Evolutionary conservation across 2,888 invertebrate genomes (phyloP).

Genomic region (Tenthredo livida): DNA sequence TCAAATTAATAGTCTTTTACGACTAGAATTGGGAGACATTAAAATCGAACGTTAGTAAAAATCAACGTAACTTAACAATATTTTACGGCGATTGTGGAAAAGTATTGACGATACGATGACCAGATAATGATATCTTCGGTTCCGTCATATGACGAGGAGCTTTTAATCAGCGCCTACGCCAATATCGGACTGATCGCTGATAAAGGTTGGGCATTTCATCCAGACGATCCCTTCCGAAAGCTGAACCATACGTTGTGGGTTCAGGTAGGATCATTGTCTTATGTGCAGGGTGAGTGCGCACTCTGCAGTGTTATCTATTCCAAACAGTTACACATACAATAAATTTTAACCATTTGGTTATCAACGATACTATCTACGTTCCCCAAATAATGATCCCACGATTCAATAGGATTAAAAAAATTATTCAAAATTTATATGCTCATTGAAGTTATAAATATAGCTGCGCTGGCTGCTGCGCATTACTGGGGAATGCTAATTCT

Average conservation of each 20-base stretch:
- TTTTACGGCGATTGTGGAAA: constrained; percentile 45
- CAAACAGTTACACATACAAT: constrained; percentile 13
- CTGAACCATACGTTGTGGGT: constrained; percentile 72
- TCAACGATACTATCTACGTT: background rate
- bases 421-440: background rate
- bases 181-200: constrained; percentile 74
- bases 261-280: constrained; percentile 66
- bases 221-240: constrained; percentile 70
- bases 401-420: background rate
- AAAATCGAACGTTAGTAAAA: constrained; percentile 21
- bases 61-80: background rate
- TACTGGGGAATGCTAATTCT: background rate
- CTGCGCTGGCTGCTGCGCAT: background rate
- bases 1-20: constrained; percentile 35
- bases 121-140: constrained; percentile 72
- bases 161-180: constrained; percentile 72
- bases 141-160: constrained; percentile 70
- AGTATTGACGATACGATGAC: constrained; percentile 65
- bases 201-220: constrained; percentile 70
- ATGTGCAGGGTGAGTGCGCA: constrained; percentile 53
- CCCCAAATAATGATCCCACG: background rate
- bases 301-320: constrained; percentile 40
- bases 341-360: background rate
- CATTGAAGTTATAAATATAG: background rate
- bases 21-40: constrained; percentile 14